A percentile compares a stretch with the other conserved stretches of the same genome.
These are phyloP conservation scores for Tetanocera ferruginea DNA, from an alignment of 2,888 invertebrate genomes.

Conservation along the genomic window DNA sequence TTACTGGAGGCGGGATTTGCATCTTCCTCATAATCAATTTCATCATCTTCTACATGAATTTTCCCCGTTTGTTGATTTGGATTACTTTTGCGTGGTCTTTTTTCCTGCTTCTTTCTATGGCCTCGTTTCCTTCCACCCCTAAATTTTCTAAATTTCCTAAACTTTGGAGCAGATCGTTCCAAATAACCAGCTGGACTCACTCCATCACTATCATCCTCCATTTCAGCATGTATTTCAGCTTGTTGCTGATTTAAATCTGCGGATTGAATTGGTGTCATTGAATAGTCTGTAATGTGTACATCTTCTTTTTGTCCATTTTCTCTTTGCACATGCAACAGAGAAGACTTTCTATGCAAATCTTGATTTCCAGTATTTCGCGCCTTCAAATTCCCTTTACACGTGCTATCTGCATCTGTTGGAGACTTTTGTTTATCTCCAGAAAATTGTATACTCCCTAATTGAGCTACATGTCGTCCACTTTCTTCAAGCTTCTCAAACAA, in stretches of 20 bases:
- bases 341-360: not conserved
- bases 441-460: conserved; percentile 10
- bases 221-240: conserved; percentile 1
- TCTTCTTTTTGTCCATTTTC: not conserved
- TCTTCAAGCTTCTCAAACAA: conserved; percentile 2
- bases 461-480: not conserved
- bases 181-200: not conserved
- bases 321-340: not conserved
- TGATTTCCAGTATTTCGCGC: not conserved
- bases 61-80: not conserved
- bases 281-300: not conserved
- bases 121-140: not conserved
- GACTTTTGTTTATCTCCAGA: not conserved
- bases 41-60: not conserved
- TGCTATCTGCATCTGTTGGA: not conserved
- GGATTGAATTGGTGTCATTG: not conserved
- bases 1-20: not conserved
- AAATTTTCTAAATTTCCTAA: not conserved
- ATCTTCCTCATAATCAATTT: not conserved
- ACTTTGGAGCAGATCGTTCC: not conserved
- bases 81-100: not conserved
- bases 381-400: not conserved
- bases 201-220: conserved; percentile 8
- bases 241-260: not conserved
- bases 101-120: not conserved